Conservation (phyloP, 2,888 invertebrate genomes). For the Phoronis australis region DNA sequence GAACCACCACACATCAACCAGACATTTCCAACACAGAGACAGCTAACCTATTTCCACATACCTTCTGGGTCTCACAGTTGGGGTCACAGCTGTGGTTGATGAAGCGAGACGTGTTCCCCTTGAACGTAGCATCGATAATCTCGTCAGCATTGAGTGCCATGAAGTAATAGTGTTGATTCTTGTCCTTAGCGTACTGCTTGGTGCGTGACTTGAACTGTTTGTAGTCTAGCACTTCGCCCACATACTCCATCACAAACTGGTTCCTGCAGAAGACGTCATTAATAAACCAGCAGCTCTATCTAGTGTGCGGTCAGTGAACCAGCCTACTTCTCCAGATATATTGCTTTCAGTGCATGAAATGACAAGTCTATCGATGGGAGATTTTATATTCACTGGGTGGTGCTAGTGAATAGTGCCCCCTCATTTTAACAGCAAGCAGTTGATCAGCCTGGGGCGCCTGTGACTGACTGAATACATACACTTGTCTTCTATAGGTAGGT, state of each 20-base stretch:
- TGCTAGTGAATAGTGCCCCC: too few species aligned
- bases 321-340: too few species aligned
- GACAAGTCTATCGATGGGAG: too few species aligned
- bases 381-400: too few species aligned
- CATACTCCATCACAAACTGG: slow-evolving; percentile 95
- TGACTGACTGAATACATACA: too few species aligned
- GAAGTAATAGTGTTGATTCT: slow-evolving; percentile 91
- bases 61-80: slow-evolving; percentile 96
- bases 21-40: background rate
- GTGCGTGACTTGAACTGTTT: slow-evolving; percentile 86
- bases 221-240: slow-evolving; percentile 91
- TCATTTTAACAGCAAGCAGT: too few species aligned
- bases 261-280: slow-evolving; percentile 74
- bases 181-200: slow-evolving; percentile 80
- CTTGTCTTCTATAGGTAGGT: too few species aligned
- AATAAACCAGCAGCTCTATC: too few species aligned
- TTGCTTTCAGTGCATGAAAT: too few species aligned
- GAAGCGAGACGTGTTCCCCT: slow-evolving; percentile 93
- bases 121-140: slow-evolving; percentile 91
- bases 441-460: too few species aligned
- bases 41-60: slow-evolving; percentile 33
- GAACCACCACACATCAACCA: background rate
- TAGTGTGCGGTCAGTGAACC: too few species aligned
- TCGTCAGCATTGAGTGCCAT: slow-evolving; percentile 92
- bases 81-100: slow-evolving; percentile 99